phyloP scores from a whole-genome alignment of 2,888 invertebrate species.

The Philopedon plagiatum region DNA sequence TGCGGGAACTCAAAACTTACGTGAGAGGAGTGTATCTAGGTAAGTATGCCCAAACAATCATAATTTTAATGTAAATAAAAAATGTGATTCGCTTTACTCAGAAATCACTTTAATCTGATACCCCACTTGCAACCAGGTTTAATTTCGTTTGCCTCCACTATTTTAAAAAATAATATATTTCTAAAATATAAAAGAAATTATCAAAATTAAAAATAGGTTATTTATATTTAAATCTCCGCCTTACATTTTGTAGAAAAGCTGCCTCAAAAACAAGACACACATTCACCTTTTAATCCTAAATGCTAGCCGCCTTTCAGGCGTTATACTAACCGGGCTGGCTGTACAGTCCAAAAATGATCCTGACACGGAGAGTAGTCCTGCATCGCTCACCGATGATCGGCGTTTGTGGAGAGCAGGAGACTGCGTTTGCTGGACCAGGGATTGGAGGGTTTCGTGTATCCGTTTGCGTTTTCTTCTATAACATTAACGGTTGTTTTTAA shows the following conservation, averaged over 20 bases:
- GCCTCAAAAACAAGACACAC: constrained; percentile 17
- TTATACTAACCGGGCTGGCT: constrained; percentile 80
- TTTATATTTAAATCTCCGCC: neutral
- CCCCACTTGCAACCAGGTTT: too few relatives aligned
- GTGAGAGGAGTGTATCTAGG: too few relatives aligned
- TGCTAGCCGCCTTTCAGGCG: constrained; percentile 29
- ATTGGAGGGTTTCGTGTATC: constrained; percentile 74
- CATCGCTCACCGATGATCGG: constrained; percentile 89
- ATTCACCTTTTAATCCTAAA: constrained; percentile 30
- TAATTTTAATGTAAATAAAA: too few relatives aligned
- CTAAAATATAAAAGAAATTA: too few relatives aligned
- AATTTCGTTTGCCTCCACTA: too few relatives aligned
- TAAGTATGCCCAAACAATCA: too few relatives aligned
- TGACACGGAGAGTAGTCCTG: constrained; percentile 86
- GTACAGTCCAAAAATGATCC: constrained; percentile 93
- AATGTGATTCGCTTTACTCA: too few relatives aligned
- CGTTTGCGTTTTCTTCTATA: constrained; percentile 86
- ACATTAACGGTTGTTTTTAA: too few relatives aligned
- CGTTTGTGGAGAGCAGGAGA: constrained; percentile 80
- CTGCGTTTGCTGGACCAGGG: constrained; percentile 70
- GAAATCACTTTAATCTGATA: too few relatives aligned
- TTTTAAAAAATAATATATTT: too few relatives aligned
- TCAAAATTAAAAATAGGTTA: too few relatives aligned
- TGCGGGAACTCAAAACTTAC: too few relatives aligned
- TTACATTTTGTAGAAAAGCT: neutral